Base-by-base conservation (phyloP, 1,140 invertebrate species). In the Parasteatoda tepidariorum region DNA sequence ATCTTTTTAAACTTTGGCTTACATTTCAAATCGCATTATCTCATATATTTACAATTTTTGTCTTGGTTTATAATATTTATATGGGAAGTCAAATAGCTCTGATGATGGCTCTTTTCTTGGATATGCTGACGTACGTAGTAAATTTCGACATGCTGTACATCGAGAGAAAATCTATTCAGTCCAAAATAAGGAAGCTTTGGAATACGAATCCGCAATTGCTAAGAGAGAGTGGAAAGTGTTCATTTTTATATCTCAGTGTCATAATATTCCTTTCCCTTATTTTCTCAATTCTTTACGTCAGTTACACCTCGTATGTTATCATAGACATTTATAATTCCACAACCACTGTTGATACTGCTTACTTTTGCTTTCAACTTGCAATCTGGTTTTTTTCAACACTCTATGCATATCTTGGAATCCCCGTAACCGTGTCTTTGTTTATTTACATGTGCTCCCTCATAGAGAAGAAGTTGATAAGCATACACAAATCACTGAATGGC, bases 331-430 rank as follows among this genome's bases (percentile, higher is more conserved):
- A 41, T 0, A 34, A 18, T 13, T 28, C 41, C 15, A n/a, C 66
- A 18, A 11, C n/a, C 4, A 24, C 18, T 11, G 26, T 48, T n/a
- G 11, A 13, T 9, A 22, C n/a, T 24, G 3, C 13, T 41, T 5
- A 18, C 13, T 24, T 7, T 9, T 13, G 1, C 4, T 68, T 34
- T 3, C 57, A 26, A 1, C 18, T 6, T 33, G 28, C 2, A 18
- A 31, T n/a, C 3, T 76, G 73, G 73, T 6, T 62, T 0, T 64
- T 76, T 24, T 76, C 48, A 7, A 9, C 34, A 22, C 5, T 64
- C 30, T 61, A 66, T 24, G 18, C 55, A 6, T 76, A 76, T 22
- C 15, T 76, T 11, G 59, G 57, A n/a, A 26, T 41, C 28, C 59
- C 73, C 0, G 38, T 64, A 6, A 57, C 41, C 26, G 5, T 24